Conservation (phyloP, 2,113 vertebrate genomes). For the Corythornis cristatus region DNA sequence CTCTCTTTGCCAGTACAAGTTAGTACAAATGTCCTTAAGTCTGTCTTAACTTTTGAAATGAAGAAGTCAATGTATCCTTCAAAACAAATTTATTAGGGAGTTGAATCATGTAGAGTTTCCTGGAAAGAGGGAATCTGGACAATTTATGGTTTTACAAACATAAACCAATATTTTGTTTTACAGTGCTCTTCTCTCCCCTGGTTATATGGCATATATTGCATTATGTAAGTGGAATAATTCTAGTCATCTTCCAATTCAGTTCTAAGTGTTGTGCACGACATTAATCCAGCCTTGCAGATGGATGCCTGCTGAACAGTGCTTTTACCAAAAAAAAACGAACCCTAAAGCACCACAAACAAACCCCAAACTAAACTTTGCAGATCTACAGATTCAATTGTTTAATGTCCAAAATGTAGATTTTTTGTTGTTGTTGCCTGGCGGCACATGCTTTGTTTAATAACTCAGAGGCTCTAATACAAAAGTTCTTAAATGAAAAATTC, state of each 20-base stretch:
- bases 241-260: background rate
- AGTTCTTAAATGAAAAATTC: background rate
- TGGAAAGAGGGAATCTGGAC: background rate
- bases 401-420: background rate
- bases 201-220: accelerated
- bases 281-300: background rate
- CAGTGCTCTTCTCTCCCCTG: background rate
- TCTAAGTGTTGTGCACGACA: background rate
- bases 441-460: background rate
- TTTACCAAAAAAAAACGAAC: background rate
- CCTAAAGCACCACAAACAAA: background rate
- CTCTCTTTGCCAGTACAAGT: background rate
- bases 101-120: background rate
- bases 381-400: background rate
- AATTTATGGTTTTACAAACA: background rate
- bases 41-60: background rate
- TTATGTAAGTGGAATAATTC: background rate
- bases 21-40: background rate
- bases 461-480: background rate
- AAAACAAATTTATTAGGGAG: background rate
- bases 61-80: background rate
- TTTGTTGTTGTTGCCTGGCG: background rate
- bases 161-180: background rate
- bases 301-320: background rate
- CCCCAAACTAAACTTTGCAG: background rate